Base-by-base conservation (phyloP, 1,140 invertebrate species). In the Marisa cornuarietis region DNA sequence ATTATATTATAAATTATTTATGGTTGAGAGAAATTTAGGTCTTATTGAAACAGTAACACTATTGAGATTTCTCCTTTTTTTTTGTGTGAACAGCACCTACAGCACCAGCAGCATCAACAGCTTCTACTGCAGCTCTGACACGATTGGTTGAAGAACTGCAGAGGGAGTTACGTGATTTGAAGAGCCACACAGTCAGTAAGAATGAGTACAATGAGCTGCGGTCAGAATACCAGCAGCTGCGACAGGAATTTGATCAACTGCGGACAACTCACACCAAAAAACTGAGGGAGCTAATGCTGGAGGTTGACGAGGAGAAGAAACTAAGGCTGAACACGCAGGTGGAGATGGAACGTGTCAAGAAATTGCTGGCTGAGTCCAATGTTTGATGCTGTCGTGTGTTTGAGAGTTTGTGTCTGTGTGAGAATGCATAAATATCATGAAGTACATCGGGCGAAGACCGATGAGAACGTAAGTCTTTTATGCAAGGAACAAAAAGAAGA, bases 221-320 rank as follows among this genome's bases (percentile, higher is more conserved):
- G 68, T 65, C 79, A n/a, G 87, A 89, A 63, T 83, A 87, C 76
- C 85, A 87, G 52, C 82, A 81, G 66, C 75, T 91, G 52, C 83
- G 85, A 78, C 83, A 85, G 69, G 87, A 90, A 69, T 71, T 90
- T 49, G 88, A 88, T 11, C 71, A 81, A 14, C 66, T 89, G n/a
- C 86, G 85, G 79, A 83, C 81, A n/a, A 76, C 69, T 26, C 83
- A 87, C 78, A 83, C 86, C n/a, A 85, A 88, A 76, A 85, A 86
- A 79, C 80, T 91, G 62, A 74, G 82, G 72, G 88, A 91, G 65
- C 80, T 91, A 9, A 87, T 90, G 81, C 80, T 81, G 51, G 90
- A 91, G 79, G 85, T 91, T 14, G 90, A 91, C 76, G 90, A 91
- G 58, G 90, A 91, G 80, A 91, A 91, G 85, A 91, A 91, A 73